Evolutionary conservation across 2,113 vertebrate species (phyloP).

Genomic region (Myiopsitta monachus): DNA sequence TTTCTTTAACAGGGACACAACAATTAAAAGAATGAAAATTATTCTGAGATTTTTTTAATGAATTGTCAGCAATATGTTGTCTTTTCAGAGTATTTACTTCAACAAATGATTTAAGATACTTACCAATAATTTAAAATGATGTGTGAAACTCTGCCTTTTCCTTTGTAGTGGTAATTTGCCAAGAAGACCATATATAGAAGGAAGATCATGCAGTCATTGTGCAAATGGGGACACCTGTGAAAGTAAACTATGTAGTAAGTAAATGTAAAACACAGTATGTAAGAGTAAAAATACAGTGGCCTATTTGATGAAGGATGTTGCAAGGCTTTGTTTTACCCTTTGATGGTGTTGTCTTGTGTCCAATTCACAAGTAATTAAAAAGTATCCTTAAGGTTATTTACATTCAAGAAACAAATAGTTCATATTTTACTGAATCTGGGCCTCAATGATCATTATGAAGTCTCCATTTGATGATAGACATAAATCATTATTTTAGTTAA

Average conservation of each 20-base stretch:
- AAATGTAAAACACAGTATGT: neutral
- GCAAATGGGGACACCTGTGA: constrained; percentile 29
- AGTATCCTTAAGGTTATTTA: neutral
- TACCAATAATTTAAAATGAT: neutral
- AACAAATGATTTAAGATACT: neutral
- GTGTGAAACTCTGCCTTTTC: neutral
- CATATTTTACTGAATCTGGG: neutral
- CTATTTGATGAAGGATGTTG: neutral
- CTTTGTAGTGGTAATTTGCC: neutral
- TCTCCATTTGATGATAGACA: neutral
- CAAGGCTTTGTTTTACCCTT: neutral
- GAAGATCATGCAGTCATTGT: constrained; percentile 58
- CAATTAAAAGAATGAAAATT: neutral
- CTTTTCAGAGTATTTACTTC: neutral
- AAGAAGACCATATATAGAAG: constrained; percentile 58
- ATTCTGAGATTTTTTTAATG: neutral
- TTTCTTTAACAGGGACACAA: neutral
- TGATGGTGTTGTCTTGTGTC: neutral
- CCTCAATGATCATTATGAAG: neutral
- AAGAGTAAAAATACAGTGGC: neutral
- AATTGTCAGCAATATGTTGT: neutral
- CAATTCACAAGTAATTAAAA: neutral
- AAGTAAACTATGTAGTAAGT: constrained; percentile 75
- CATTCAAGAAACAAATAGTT: neutral
- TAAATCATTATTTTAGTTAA: neutral